Evolutionary conservation across 2,113 vertebrate species (phyloP).

Genomic region (Sula dactylatra): DNA sequence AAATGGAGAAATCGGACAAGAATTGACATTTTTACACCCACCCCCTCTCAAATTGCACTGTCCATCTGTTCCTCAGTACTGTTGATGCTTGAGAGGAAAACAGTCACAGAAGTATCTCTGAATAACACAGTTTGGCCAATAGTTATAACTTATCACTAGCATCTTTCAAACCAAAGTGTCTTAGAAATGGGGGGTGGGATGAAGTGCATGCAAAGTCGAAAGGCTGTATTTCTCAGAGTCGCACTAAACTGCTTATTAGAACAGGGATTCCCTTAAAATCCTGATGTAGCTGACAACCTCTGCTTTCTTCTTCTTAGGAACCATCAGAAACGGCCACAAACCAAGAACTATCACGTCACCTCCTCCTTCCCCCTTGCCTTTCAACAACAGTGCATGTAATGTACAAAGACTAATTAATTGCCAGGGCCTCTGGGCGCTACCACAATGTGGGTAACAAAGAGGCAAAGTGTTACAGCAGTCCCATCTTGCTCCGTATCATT

Average conservation of each 20-base stretch:
- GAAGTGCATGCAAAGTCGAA: not conserved
- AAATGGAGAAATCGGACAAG: not conserved
- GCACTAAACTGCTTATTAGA: not conserved
- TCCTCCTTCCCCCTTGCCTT: not conserved
- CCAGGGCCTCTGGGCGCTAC: not conserved
- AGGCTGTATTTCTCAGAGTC: not conserved
- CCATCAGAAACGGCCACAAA: not conserved
- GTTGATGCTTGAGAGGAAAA: not conserved
- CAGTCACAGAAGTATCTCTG: not conserved
- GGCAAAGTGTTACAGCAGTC: not conserved
- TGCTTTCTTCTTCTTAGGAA: not conserved
- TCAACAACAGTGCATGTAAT: not conserved
- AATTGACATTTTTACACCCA: not conserved
- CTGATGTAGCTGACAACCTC: not conserved
- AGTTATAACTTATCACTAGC: not conserved
- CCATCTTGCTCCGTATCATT: not conserved
- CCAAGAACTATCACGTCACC: not conserved
- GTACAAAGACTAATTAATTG: not conserved
- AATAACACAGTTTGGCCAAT: not conserved
- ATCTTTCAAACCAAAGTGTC: not conserved
- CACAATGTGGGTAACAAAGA: not conserved
- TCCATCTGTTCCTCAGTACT: not conserved
- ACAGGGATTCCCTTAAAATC: not conserved
- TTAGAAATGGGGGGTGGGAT: not conserved
- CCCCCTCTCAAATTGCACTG: not conserved